Base-by-base conservation (phyloP, 2,797 vertebrate species). In the Pseudochirops corinnae region DNA sequence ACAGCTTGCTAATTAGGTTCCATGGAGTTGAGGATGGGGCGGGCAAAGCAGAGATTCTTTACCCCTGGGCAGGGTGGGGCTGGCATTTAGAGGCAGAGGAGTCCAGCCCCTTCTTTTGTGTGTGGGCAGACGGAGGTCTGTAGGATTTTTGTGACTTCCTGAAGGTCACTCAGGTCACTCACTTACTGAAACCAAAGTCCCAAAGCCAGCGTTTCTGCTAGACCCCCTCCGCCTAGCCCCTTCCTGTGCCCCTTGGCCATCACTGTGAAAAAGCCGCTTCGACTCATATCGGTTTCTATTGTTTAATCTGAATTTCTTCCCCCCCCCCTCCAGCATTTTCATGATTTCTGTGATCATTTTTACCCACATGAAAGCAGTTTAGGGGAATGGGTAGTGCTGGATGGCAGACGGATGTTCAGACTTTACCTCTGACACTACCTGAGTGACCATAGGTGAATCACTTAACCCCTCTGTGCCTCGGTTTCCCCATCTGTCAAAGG, bases 21-120 rank as follows among this genome's bases (percentile, higher is more conserved):
- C 13, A 9, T 1, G 0, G n/a, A 5, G 62, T 18, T 33, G 5
- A 18, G 1, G 62, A n/a, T 0, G 60, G 26, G 7, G 33, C 1
- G 62, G 62, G 33, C n/a, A 67, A 16, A n/a, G 31, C n/a, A n/a
- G 62, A 67, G 31, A 31, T 33, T 33, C 60, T 33, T 67, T n/a
- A 31, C 29, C 29, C 24, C 26, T 28, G 24, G 57, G 26, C 21
- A 0, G 28, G 28, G 58, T 60, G 29, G 58, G 26, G 26, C 26
- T 58, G 57, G 28, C 26, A 58, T 58, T 58, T 58, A 58, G 57
- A 29, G 57, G 28, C 60, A 13, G 16, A 18, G 21, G 56, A 57
- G 21, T 57, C 56, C 5, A 57, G 56, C 56, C 24, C 21, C 12
- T 67, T 67, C 13, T 33, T 67, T n/a, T 14, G 6, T 16, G 16